Conservation (phyloP, 1,140 invertebrate genomes). For the Panulirus ornatus region DNA sequence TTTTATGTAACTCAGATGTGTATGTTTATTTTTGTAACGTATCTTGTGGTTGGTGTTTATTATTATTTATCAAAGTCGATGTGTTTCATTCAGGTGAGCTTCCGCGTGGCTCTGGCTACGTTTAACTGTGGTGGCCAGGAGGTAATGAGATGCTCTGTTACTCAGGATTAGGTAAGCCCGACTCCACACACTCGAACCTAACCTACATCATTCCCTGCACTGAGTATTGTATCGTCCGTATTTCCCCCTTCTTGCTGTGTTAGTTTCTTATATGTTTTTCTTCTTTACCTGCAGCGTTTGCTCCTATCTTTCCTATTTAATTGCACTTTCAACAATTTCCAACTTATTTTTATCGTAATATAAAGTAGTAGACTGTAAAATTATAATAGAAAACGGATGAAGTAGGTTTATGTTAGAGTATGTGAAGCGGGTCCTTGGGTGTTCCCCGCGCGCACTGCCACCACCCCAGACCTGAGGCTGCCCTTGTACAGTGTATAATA, state of each 20-base stretch:
- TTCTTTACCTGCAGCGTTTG: too few species aligned
- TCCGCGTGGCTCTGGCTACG: background rate
- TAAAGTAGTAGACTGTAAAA: background rate
- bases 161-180: conserved; percentile 31
- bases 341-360: too few species aligned
- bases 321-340: too few species aligned
- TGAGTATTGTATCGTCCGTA: too few species aligned
- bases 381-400: background rate
- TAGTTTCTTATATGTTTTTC: too few species aligned
- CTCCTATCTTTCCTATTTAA: too few species aligned
- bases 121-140: background rate
- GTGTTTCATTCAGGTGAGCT: conserved; percentile 3
- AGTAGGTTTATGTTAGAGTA: background rate
- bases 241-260: too few species aligned
- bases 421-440: background rate
- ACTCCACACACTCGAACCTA: background rate
- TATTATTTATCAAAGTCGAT: conserved; percentile 46
- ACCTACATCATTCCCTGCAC: too few species aligned
- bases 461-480: conserved; percentile 18
- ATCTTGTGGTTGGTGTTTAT: conserved; percentile 36
- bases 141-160: conserved; percentile 8
- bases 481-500: conserved; percentile 69
- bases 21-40: conserved; percentile 58
- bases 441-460: background rate
- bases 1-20: conserved; percentile 47